These are phyloP conservation scores for Gephyroberyx darwinii DNA, from an alignment of 2,797 vertebrate genomes.

Conservation along the genomic window DNA sequence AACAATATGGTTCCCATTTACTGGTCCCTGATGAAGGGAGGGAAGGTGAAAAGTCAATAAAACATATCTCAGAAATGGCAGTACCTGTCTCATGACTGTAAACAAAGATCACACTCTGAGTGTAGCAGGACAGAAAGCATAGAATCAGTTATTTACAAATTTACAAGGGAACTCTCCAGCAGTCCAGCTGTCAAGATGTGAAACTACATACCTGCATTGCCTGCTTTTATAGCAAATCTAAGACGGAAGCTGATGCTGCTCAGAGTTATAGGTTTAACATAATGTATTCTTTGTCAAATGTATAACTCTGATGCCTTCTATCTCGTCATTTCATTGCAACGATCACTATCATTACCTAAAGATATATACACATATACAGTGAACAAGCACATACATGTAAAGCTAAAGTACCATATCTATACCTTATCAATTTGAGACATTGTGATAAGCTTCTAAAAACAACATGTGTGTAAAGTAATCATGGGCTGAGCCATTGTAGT, in stretches of 20 bases:
- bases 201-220: conserved; percentile 31
- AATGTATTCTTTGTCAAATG: conserved; percentile 18
- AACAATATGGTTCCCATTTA: conserved; percentile 35
- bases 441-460: conserved; percentile 37
- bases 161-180: conserved; percentile 57
- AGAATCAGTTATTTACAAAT: conserved; percentile 68
- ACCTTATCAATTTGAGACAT: conserved; percentile 9
- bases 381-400: conserved; percentile 52
- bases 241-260: conserved; percentile 5
- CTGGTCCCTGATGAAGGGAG: conserved; percentile 22
- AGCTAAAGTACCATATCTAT: conserved; percentile 63
- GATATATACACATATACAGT: conserved; percentile 67
- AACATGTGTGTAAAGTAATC: conserved; percentile 36
- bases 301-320: conserved; percentile 14
- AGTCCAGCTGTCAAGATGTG: conserved; percentile 46
- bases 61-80: conserved; percentile 62
- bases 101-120: conserved; percentile 65
- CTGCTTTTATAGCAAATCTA: conserved; percentile 31
- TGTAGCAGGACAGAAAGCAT: conserved; percentile 44
- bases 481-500: conserved; percentile 10
- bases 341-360: conserved; percentile 35
- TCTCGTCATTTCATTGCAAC: conserved; percentile 35
- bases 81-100: conserved; percentile 75
- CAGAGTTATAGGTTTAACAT: conserved; percentile 29
- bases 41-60: conserved; percentile 35